Evolutionary conservation across 2,113 vertebrate species (phyloP).

Genomic region (Burhinus oedicnemus): DNA sequence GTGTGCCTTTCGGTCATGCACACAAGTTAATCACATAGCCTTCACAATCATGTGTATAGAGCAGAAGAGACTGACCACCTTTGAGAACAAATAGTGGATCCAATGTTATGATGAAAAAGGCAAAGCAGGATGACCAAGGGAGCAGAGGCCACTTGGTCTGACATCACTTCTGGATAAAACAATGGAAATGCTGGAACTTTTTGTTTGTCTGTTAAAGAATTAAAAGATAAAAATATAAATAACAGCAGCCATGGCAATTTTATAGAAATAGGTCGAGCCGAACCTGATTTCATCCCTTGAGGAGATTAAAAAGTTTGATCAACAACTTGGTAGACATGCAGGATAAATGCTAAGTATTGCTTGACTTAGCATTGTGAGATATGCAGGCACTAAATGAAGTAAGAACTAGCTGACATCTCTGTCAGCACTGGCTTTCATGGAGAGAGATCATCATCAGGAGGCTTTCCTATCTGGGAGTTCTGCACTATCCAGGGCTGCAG

Average conservation of each 20-base stretch:
- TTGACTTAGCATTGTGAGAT: neutral
- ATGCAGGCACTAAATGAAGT: neutral
- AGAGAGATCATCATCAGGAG: neutral
- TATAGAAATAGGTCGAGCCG: accelerated
- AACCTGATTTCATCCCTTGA: neutral
- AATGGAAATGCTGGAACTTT: conserved; percentile 9
- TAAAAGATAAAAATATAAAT: conserved; percentile 28
- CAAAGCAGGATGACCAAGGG: conserved; percentile 32
- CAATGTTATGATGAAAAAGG: neutral
- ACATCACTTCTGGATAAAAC: conserved; percentile 22
- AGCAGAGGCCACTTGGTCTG: conserved; percentile 23
- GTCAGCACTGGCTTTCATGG: neutral
- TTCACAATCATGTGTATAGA: neutral
- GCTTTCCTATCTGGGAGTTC: neutral
- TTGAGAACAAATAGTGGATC: neutral
- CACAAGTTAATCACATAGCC: neutral
- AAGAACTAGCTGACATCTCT: neutral
- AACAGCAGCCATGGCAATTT: neutral
- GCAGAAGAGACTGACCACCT: conserved; percentile 27
- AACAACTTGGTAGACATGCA: neutral
- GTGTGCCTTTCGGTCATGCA: neutral
- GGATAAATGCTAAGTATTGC: neutral
- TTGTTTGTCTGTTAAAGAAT: conserved; percentile 46
- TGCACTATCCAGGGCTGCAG: neutral
- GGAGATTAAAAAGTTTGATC: neutral